Percentiles rank a stretch among this genome's conserved stretches.
Evolutionary conservation across 2,888 invertebrate genomes (phyloP).

Genomic region (Cyclophora punctaria): DNA sequence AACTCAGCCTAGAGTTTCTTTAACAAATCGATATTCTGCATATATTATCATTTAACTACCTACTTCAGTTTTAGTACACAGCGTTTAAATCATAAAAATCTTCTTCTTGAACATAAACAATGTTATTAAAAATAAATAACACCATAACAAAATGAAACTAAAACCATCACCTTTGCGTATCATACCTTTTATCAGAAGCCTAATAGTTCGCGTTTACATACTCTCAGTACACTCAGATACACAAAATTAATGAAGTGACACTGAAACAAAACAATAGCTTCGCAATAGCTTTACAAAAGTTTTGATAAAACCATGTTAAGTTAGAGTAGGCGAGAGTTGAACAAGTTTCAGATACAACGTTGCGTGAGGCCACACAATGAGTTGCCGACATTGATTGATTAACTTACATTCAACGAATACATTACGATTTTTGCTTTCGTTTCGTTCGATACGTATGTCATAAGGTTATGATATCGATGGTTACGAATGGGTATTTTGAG

Average conservation of each 20-base stretch:
- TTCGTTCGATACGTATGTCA: conserved; percentile 70
- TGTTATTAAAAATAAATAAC: too few relatives aligned
- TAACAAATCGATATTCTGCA: too few relatives aligned
- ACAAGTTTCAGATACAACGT: conserved; percentile 38
- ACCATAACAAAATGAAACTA: too few relatives aligned
- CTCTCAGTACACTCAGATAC: not conserved
- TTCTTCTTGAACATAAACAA: too few relatives aligned
- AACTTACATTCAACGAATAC: conserved; percentile 69
- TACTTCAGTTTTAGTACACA: too few relatives aligned
- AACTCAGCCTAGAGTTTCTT: too few relatives aligned
- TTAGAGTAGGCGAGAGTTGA: conserved; percentile 40
- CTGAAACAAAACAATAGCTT: conserved; percentile 7
- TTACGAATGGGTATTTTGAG: conserved; percentile 35
- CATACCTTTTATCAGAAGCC: too few relatives aligned
- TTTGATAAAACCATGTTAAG: conserved; percentile 43
- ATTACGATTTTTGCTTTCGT: conserved; percentile 75
- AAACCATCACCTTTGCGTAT: too few relatives aligned
- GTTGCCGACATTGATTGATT: conserved; percentile 70
- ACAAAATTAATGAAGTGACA: too few relatives aligned
- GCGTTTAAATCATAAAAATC: too few relatives aligned
- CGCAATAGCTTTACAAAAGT: conserved; percentile 19
- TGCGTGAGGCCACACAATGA: conserved; percentile 74
- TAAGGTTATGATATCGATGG: conserved; percentile 72
- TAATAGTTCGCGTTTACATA: too few relatives aligned
- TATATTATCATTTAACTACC: too few relatives aligned